Conservation (phyloP, 64 coral and sea anemone species). For the Anthopleura sola region DNA sequence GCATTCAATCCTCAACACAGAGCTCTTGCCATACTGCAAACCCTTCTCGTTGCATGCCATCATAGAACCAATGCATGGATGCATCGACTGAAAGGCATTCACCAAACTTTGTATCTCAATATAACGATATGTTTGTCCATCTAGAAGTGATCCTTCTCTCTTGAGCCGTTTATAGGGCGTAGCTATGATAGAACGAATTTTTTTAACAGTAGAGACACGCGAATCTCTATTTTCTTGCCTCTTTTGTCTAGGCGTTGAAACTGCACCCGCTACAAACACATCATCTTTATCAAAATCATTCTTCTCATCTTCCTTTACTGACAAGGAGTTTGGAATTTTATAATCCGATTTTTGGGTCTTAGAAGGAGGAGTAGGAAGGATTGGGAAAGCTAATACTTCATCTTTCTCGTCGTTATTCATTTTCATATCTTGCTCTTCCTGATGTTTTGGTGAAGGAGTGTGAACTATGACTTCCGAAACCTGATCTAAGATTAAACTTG, state of each 20-base stretch:
- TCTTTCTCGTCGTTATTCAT: background rate
- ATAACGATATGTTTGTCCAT: constrained; percentile 25
- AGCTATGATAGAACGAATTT: constrained; percentile 9
- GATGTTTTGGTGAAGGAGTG: background rate
- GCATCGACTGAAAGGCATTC: constrained; percentile 1
- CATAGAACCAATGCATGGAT: background rate
- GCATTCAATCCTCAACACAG: constrained; percentile 22
- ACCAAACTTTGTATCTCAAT: constrained; percentile 21
- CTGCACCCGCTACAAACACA: background rate
- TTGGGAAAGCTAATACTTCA: background rate
- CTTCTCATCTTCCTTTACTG: background rate
- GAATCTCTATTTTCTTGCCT: background rate
- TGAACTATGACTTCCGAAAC: background rate
- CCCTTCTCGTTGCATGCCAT: constrained; percentile 17
- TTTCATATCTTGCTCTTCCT: background rate
- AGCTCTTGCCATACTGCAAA: constrained; percentile 11
- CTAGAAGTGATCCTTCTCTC: background rate
- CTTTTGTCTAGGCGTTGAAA: background rate
- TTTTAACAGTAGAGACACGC: background rate
- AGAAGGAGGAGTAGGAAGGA: background rate
- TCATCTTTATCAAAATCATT: background rate
- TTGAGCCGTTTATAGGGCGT: constrained; percentile 1
- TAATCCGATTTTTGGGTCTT: background rate
- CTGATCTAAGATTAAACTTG: background rate
- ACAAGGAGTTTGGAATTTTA: background rate